These are phyloP conservation scores for Cryptus viduatorius DNA, from an alignment of 2,888 invertebrate genomes.

Conservation along the genomic window DNA sequence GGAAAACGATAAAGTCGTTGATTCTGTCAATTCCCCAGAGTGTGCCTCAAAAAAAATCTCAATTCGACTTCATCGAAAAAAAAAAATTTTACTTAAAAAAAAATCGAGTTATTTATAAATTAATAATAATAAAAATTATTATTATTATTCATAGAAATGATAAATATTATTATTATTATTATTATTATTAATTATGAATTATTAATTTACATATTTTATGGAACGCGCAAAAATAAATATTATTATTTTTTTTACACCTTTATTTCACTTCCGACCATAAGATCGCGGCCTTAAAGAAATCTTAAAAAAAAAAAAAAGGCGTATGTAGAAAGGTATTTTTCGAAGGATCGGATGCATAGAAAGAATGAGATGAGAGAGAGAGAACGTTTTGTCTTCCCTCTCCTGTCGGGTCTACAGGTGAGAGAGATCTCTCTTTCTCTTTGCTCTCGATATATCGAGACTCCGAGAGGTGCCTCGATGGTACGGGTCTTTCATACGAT, in stretches of 20 bases:
- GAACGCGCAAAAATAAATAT: neutral
- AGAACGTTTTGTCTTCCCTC: neutral
- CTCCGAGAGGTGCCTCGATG: conserved; percentile 2
- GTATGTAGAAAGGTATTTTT: conserved; percentile 34
- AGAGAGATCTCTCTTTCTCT: conserved; percentile 14
- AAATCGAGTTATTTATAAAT: too few species aligned
- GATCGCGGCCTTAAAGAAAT: neutral
- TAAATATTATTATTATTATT: too few species aligned
- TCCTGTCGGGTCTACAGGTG: conserved; percentile 3
- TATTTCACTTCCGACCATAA: neutral
- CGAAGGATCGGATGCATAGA: conserved; percentile 5
- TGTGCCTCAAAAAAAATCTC: neutral
- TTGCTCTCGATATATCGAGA: conserved; percentile 46
- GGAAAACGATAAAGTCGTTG: conserved; percentile 5
- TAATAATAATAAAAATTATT: too few species aligned
- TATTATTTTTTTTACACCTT: neutral
- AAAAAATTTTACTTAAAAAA: neutral
- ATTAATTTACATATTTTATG: too few species aligned
- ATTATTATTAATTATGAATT: too few species aligned
- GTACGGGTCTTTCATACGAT: conserved; percentile 24
- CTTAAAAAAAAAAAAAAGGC: neutral
- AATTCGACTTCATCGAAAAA: neutral
- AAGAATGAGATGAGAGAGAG: conserved; percentile 25
- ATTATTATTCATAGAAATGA: too few species aligned
- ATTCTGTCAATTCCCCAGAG: conserved; percentile 3